A percentile compares a stretch with the other conserved stretches of the same genome.
These are phyloP conservation scores for Caenorhabditis afra DNA, from an alignment of 2,888 invertebrate species.

Conservation along the genomic window DNA sequence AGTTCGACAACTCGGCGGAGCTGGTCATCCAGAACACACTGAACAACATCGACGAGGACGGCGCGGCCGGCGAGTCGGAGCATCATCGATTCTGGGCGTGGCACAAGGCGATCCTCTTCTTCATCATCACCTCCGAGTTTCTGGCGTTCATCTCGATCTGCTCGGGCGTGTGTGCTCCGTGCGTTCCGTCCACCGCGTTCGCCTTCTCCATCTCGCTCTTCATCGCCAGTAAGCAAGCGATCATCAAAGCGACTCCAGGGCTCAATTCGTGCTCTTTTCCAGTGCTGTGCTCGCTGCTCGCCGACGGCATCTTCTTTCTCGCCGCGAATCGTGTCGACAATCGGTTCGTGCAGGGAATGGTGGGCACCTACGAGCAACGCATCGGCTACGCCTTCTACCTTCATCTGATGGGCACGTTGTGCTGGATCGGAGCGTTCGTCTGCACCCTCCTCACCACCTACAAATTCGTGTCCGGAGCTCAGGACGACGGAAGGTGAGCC, in stretches of 20 bases:
- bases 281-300: slow-evolving; percentile 77
- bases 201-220: slow-evolving; percentile 77
- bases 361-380: slow-evolving; percentile 79
- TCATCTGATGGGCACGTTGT: slow-evolving; percentile 78
- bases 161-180: slow-evolving; percentile 78
- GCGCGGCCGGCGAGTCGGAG: slow-evolving; percentile 79
- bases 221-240: slow-evolving; percentile 77
- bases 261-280: slow-evolving; percentile 22
- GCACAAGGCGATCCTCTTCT: slow-evolving; percentile 80
- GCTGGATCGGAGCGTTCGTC: slow-evolving; percentile 76
- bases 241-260: not conserved
- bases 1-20: slow-evolving; percentile 79
- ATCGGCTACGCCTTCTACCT: slow-evolving; percentile 80
- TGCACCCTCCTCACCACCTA: slow-evolving; percentile 77
- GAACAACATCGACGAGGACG: slow-evolving; percentile 79
- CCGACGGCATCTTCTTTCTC: slow-evolving; percentile 79
- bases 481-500: slow-evolving; percentile 66
- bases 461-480: slow-evolving; percentile 68
- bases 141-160: slow-evolving; percentile 78
- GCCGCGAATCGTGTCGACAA: slow-evolving; percentile 80
- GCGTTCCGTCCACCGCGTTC: slow-evolving; percentile 76
- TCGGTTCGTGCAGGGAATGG: slow-evolving; percentile 79
- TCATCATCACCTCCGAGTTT: slow-evolving; percentile 77
- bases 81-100: slow-evolving; percentile 80
- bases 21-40: slow-evolving; percentile 79